Conservation (phyloP, 2,888 invertebrate species). For the Ormyrus thymus region DNA sequence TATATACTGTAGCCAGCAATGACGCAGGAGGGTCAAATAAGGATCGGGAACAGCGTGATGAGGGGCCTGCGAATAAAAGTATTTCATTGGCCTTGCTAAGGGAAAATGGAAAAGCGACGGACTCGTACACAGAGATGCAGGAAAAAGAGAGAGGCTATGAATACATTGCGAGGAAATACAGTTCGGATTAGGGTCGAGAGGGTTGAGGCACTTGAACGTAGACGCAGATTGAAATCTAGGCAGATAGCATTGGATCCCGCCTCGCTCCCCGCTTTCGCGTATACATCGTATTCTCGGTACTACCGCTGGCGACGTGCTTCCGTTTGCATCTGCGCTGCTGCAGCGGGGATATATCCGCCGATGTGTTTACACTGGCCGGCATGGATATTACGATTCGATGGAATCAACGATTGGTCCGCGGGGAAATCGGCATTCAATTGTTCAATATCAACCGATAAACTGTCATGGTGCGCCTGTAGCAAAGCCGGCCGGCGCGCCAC, state of each 20-base stretch:
- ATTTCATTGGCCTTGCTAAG: slow-evolving; percentile 45
- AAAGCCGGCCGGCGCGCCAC: slow-evolving; percentile 22
- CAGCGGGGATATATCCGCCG: slow-evolving; percentile 56
- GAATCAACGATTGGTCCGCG: slow-evolving; percentile 61
- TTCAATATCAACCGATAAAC: slow-evolving; percentile 65
- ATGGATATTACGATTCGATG: slow-evolving; percentile 67
- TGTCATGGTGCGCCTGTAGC: slow-evolving; percentile 42
- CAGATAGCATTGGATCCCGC: slow-evolving; percentile 50
- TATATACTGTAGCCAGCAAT: no score
- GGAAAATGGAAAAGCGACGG: slow-evolving; percentile 35
- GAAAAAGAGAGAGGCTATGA: slow-evolving; percentile 10
- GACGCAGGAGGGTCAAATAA: slow-evolving; percentile 6
- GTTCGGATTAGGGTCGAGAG: slow-evolving; percentile 47
- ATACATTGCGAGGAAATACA: slow-evolving; percentile 47
- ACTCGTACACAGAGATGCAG: background rate
- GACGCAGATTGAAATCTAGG: slow-evolving; percentile 64
- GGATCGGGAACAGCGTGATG: slow-evolving; percentile 4
- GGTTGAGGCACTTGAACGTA: slow-evolving; percentile 28
- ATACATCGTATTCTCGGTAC: slow-evolving; percentile 12
- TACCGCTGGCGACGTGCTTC: background rate
- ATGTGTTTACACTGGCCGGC: slow-evolving; percentile 60
- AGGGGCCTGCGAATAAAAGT: slow-evolving; percentile 34
- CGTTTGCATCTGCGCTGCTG: slow-evolving; percentile 27
- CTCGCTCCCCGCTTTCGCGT: slow-evolving; percentile 9
- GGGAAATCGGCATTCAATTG: slow-evolving; percentile 72